These are phyloP conservation scores for Drosophila subobscura DNA, from an alignment of 1,140 invertebrate species.

Conservation along the genomic window DNA sequence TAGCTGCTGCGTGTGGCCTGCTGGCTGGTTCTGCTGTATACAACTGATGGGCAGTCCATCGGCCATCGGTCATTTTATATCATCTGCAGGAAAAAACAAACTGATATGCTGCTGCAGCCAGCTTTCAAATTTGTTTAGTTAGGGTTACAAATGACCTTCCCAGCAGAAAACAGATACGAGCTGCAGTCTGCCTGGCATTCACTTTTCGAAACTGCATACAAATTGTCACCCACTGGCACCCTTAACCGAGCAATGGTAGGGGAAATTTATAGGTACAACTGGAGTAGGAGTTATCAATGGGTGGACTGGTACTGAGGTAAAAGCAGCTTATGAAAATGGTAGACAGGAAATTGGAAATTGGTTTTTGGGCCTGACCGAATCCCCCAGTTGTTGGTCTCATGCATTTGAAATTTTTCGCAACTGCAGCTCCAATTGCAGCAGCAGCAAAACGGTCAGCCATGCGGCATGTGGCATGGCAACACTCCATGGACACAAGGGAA, in stretches of 20 bases:
- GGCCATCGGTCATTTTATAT: conserved; percentile 61
- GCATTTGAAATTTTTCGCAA: conserved; percentile 67
- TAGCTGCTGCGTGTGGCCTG: conserved; percentile 28
- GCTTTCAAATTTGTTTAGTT: conserved; percentile 82
- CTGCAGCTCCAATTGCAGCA: conserved; percentile 55
- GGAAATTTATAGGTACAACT: too few relatives aligned
- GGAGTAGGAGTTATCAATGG: too few relatives aligned
- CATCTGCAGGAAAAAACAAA: conserved; percentile 54
- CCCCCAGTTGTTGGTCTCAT: conserved; percentile 46
- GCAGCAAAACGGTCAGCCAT: conserved; percentile 39
- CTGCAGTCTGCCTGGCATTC: conserved; percentile 55
- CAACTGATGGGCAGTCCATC: conserved; percentile 43
- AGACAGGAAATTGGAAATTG: conserved; percentile 68
- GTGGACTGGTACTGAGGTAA: background rate
- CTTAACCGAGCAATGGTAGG: conserved; percentile 1
- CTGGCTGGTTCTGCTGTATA: conserved; percentile 19
- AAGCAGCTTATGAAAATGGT: conserved; percentile 40
- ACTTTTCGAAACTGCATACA: conserved; percentile 51
- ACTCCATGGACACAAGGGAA: conserved; percentile 15
- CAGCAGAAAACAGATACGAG: conserved; percentile 39
- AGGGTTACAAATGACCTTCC: conserved; percentile 79
- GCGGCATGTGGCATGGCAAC: background rate
- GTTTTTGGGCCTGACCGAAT: conserved; percentile 21
- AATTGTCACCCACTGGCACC: conserved; percentile 48
- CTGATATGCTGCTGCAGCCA: conserved; percentile 54